Conservation (phyloP, 2,888 invertebrate genomes). For the Spodoptera exigua region DNA sequence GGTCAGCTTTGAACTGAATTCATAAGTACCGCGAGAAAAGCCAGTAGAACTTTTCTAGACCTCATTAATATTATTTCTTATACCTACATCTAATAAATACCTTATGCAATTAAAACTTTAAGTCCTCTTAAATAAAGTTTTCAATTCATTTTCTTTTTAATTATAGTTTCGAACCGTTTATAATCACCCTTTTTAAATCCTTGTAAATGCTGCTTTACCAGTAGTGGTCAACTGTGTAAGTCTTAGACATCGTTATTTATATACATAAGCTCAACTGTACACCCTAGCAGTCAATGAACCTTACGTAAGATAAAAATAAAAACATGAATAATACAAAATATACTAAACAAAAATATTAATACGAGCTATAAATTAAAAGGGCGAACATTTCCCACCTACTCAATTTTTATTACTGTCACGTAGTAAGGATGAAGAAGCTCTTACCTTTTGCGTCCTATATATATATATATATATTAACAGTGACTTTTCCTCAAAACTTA, state of each 20-base stretch:
- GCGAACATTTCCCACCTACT: too few species aligned
- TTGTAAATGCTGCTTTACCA: too few species aligned
- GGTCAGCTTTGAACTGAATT: not conserved
- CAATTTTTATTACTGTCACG: not conserved
- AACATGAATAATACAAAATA: not conserved
- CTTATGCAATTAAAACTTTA: slow-evolving; percentile 40
- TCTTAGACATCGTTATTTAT: too few species aligned
- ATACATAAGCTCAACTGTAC: too few species aligned
- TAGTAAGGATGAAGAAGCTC: not conserved
- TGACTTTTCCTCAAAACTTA: slow-evolving; percentile 7
- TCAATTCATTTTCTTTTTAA: slow-evolving; percentile 33
- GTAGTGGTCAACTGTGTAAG: too few species aligned
- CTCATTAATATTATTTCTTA: slow-evolving; percentile 43
- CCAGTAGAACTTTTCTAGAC: slow-evolving; percentile 26
- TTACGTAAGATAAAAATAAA: too few species aligned
- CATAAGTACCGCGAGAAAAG: not conserved
- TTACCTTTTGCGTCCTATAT: not conserved
- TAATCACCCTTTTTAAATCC: not conserved
- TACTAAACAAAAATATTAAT: not conserved
- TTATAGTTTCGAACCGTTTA: slow-evolving; percentile 21
- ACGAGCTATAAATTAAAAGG: not conserved
- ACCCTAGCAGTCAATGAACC: too few species aligned
- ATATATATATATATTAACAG: slow-evolving; percentile 6
- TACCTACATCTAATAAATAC: slow-evolving; percentile 18
- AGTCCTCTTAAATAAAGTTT: slow-evolving; percentile 20